Base-by-base conservation (phyloP, 2,888 invertebrate species). In the Pseudoips prasinana region DNA sequence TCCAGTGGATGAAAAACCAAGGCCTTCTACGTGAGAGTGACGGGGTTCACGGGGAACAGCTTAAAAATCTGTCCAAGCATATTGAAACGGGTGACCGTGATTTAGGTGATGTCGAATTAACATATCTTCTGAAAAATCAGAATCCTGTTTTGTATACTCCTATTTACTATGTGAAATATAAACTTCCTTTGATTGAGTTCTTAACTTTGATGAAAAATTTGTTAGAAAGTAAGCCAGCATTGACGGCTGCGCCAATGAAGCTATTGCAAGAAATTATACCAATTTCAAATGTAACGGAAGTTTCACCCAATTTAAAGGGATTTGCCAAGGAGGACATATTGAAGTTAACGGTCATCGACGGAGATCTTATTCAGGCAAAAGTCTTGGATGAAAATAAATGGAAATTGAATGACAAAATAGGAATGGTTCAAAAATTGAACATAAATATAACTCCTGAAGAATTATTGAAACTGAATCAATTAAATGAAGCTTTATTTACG, bases 81-180 rank as follows among this genome's bases (percentile, higher is more conserved):
- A 14, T 69, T 45, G 45, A 70, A 52, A 55, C 54, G 18, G 54
- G 58, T 9, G 22, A 36, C n/a, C 22, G 18, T 3, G 33, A 40
- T 10, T 25, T 29, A 32, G 71, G 2, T n/a, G n/a, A n/a, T 14
- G 60, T 83, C 25, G 83, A 83, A 55, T 44, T 84, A 22, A 82
- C 80, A 2, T 84, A 79, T 47, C 51, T 68, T 34, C 33, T 84
- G 0, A 75, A 72, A 48, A 62, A 58, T 20, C 68, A 72, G 1
- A 53, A 62, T 3, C 68, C 73, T 3, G 19, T 68, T 0, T 35
- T 66, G 18, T 70, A 75, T 22, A 66, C 73, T 22, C 74, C 80
- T 1, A 55, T 63, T 5, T 76, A 74, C 47, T 80, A 71, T 36
- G 72, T 82, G 0, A 82, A 81, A 58, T 83, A 79, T 28, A 67